Evolutionary conservation across 2,888 invertebrate genomes (phyloP).

Genomic region (Rhamnusium bicolor): DNA sequence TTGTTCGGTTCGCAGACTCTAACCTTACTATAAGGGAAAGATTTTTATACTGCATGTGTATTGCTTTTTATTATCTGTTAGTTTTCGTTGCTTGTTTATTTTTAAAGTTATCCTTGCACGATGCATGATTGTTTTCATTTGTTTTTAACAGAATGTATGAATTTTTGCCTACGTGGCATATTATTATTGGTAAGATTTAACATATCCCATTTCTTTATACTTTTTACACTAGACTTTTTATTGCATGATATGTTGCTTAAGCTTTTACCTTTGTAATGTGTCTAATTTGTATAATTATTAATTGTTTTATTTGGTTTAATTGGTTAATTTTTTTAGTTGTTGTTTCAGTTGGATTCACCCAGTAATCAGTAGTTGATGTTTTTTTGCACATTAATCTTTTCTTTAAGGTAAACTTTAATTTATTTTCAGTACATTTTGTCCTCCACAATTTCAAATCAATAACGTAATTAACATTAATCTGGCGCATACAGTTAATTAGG

Average conservation of each 20-base stretch:
- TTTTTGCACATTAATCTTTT: constrained; percentile 64
- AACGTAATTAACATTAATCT: background rate
- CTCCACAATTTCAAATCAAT: constrained; percentile 29
- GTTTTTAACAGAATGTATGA: constrained; percentile 54
- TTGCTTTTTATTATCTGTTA: constrained; percentile 42
- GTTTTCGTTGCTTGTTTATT: constrained; percentile 19
- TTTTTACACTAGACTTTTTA: constrained; percentile 26
- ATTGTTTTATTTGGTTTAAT: constrained; percentile 55
- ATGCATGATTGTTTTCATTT: constrained; percentile 47
- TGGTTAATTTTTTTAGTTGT: constrained; percentile 57
- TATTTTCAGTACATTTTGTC: constrained; percentile 49
- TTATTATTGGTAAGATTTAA: constrained; percentile 54
- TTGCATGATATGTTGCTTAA: constrained; percentile 24
- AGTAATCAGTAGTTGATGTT: constrained; percentile 67
- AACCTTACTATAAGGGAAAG: constrained; percentile 73
- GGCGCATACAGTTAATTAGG: too few species aligned
- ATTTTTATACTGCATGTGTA: constrained; percentile 59
- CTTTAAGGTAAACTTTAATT: constrained; percentile 62
- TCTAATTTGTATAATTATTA: constrained; percentile 45
- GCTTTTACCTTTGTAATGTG: constrained; percentile 30
- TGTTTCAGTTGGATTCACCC: constrained; percentile 69
- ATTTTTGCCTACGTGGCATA: constrained; percentile 57
- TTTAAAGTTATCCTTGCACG: constrained; percentile 24
- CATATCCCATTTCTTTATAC: constrained; percentile 25
- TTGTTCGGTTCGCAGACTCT: constrained; percentile 67